Evolutionary conservation across 1,140 invertebrate species (phyloP).

Genomic region (Aplysia californica): DNA sequence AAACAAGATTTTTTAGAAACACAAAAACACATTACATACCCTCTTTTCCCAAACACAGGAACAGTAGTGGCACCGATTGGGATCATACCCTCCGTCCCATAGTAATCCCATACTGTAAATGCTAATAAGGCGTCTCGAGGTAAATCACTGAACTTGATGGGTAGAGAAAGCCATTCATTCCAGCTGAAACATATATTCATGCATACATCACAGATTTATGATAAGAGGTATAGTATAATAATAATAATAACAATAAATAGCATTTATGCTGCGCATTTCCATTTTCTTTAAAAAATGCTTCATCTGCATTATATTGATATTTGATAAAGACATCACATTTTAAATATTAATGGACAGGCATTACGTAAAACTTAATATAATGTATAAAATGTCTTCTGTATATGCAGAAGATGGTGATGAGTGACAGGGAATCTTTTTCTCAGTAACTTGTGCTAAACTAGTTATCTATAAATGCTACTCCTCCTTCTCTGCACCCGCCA

Average conservation of each 20-base stretch:
- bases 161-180: slow-evolving; percentile 97
- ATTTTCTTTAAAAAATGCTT: neutral
- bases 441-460: no score
- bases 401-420: no score
- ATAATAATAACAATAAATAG: neutral
- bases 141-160: slow-evolving; percentile 91
- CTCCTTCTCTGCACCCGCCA: no score
- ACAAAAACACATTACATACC: slow-evolving; percentile 39
- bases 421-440: no score
- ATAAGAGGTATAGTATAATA: neutral
- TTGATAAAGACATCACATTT: neutral
- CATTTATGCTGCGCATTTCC: neutral
- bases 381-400: no score
- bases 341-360: no score
- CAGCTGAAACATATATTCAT: slow-evolving; percentile 75
- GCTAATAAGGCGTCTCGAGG: slow-evolving; percentile 90
- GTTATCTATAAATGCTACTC: no score
- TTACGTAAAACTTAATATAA: no score
- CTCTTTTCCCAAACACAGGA: slow-evolving; percentile 90
- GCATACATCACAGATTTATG: neutral
- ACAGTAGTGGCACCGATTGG: slow-evolving; percentile 92
- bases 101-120: slow-evolving; percentile 93
- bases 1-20: no score
- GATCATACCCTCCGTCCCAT: slow-evolving; percentile 83
- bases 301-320: neutral